phyloP scores from a whole-genome alignment of 2,888 invertebrate genomes.

The Tortricodes alternella region DNA sequence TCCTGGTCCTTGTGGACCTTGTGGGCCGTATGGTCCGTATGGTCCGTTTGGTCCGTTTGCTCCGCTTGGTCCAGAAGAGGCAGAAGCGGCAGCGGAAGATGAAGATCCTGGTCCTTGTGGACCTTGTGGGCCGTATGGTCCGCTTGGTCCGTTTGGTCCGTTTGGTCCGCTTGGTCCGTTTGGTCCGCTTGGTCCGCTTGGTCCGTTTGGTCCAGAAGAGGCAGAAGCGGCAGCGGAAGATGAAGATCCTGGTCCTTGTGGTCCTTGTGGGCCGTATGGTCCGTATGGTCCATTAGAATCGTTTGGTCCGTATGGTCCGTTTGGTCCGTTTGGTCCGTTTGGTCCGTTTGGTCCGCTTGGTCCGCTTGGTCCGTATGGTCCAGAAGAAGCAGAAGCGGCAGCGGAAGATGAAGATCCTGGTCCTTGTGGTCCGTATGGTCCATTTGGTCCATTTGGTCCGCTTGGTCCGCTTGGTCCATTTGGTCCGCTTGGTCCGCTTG shows the following conservation, averaged over 20 bases:
- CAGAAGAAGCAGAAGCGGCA: too few relatives aligned
- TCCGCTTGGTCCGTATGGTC: slow-evolving; percentile 9
- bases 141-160: neutral
- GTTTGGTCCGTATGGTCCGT: neutral
- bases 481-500: slow-evolving; percentile 19
- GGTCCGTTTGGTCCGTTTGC: slow-evolving; percentile 8
- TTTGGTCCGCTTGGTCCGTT: slow-evolving; percentile 12
- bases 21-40: neutral
- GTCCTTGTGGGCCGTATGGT: neutral
- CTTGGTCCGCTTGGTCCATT: neutral
- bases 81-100: slow-evolving; percentile 27
- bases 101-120: slow-evolving; percentile 16
- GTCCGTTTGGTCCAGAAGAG: neutral
- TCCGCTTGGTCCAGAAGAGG: slow-evolving; percentile 25
- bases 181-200: slow-evolving; percentile 27
- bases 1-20: slow-evolving; percentile 1
- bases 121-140: slow-evolving; percentile 7
- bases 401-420: too few relatives aligned
- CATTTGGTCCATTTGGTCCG: slow-evolving; percentile 2
- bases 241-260: slow-evolving; percentile 4
- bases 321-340: neutral
- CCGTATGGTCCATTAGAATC: slow-evolving; percentile 1
- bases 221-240: slow-evolving; percentile 1
- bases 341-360: slow-evolving; percentile 4
- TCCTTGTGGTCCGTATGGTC: slow-evolving; percentile 26